phyloP scores from a whole-genome alignment of 2,113 vertebrate genomes.

The Oncorhynchus clarkii region DNA sequence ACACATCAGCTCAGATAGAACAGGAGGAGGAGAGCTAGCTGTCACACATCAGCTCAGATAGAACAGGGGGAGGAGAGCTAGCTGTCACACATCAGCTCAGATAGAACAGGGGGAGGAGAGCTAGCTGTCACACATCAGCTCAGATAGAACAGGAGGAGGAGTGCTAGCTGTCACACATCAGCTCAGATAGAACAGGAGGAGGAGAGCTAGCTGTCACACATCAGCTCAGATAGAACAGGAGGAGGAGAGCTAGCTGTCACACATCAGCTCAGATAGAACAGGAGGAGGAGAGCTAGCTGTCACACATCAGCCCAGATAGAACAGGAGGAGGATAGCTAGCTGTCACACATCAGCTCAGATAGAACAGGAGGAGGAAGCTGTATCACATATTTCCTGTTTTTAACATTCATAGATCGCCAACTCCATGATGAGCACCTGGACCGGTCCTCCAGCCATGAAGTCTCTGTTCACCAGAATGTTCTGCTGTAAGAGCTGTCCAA shows the following conservation, averaged over 20 bases:
- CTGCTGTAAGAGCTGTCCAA: slow-evolving; percentile 98
- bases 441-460: slow-evolving; percentile 98
- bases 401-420: slow-evolving; percentile 86
- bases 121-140: too few species aligned
- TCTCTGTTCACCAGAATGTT: slow-evolving; percentile 98
- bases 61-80: slow-evolving; percentile 59
- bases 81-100: too few species aligned
- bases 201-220: slow-evolving; percentile 56
- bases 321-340: slow-evolving; percentile 60
- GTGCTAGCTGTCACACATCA: slow-evolving; percentile 35
- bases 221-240: too few species aligned
- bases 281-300: slow-evolving; percentile 60
- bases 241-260: slow-evolving; percentile 60
- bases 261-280: too few species aligned
- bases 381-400: not conserved
- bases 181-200: slow-evolving; percentile 7
- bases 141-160: slow-evolving; percentile 46
- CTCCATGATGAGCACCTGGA: slow-evolving; percentile 97
- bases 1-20: too few species aligned
- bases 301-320: too few species aligned
- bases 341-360: too few species aligned
- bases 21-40: slow-evolving; percentile 59
- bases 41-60: too few species aligned
- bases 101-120: slow-evolving; percentile 59
- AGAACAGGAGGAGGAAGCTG: too few species aligned